These are phyloP conservation scores for Chiroxiphia lanceolata DNA, from an alignment of 2,797 vertebrate genomes.

Conservation along the genomic window DNA sequence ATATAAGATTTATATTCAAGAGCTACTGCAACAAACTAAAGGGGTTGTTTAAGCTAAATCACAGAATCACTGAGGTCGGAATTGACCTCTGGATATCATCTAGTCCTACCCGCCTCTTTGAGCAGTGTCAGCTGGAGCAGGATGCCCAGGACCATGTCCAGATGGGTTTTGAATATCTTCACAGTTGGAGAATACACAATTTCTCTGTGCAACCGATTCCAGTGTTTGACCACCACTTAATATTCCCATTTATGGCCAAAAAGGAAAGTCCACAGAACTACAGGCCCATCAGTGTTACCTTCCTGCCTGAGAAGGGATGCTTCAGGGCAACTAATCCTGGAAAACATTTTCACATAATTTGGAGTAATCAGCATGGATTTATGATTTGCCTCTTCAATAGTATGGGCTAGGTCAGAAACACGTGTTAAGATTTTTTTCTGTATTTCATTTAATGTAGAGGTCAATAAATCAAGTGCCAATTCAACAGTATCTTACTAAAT, in stretches of 20 bases:
- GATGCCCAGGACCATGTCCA: neutral
- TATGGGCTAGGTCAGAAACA: neutral
- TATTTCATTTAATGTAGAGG: neutral
- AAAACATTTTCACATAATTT: neutral
- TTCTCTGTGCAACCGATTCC: neutral
- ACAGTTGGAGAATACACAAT: neutral
- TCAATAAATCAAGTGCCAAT: neutral
- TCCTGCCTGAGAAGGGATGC: neutral
- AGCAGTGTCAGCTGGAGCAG: neutral
- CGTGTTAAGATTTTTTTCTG: neutral
- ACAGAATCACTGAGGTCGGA: neutral
- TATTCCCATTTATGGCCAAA: neutral
- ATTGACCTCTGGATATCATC: neutral
- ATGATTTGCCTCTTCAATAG: neutral
- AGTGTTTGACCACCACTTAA: neutral
- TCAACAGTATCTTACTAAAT: neutral
- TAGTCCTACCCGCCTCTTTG: neutral
- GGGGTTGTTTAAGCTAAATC: neutral
- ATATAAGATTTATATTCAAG: neutral
- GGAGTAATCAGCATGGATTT: neutral
- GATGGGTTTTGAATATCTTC: neutral
- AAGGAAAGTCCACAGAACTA: neutral
- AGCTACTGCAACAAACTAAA: neutral
- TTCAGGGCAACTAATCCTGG: neutral
- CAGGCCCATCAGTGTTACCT: neutral